Conservation (phyloP, 2,113 vertebrate genomes). For the Urocolius indicus region DNA sequence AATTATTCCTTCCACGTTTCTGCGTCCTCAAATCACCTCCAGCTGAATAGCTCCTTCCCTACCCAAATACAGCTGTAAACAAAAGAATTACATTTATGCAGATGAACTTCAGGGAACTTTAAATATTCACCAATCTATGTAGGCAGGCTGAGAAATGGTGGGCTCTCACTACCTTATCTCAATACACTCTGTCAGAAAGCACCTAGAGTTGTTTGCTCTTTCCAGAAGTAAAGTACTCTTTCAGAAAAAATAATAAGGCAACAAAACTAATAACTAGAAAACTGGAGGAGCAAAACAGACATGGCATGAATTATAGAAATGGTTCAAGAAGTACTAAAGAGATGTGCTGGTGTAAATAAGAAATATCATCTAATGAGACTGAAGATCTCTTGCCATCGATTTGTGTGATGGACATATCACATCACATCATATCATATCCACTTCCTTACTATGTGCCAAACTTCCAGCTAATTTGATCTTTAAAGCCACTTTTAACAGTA, state of each 20-base stretch:
- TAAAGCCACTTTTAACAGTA: neutral
- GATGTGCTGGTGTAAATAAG: fast-evolving
- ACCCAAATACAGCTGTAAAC: neutral
- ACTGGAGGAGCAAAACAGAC: neutral
- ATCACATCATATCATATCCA: neutral
- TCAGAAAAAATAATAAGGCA: neutral
- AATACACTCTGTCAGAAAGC: fast-evolving
- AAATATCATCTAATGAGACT: fast-evolving
- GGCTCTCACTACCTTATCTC: neutral
- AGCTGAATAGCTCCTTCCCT: neutral
- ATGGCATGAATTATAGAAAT: neutral
- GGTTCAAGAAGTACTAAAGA: neutral
- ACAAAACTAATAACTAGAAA: neutral
- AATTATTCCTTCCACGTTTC: neutral
- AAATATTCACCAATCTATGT: neutral
- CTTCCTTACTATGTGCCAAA: neutral
- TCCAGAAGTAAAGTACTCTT: neutral
- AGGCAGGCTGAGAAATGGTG: neutral
- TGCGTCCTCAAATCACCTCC: constrained; percentile 1
- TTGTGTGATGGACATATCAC: neutral
- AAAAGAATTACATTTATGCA: neutral
- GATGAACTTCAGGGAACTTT: neutral
- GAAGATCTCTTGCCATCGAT: neutral
- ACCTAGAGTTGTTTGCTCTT: neutral
- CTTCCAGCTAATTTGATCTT: neutral